Base-by-base conservation (phyloP, 1,140 invertebrate species). In the Tetranychus cinnabarinus region DNA sequence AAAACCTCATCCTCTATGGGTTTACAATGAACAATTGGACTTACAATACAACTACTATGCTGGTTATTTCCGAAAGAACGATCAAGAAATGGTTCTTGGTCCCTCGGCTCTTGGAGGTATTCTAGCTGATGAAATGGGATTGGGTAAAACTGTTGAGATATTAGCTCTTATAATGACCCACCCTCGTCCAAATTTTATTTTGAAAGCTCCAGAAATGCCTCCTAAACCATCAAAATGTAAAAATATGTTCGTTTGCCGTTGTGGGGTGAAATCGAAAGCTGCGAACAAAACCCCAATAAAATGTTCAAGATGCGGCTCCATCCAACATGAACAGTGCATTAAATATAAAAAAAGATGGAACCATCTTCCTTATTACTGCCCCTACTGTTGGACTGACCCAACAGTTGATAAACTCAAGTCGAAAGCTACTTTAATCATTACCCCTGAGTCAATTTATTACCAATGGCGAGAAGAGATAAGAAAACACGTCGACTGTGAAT, bases 111-210 rank as follows among this genome's bases (percentile, higher is more conserved):
- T 23, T 3, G 83, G 84, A 58, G 85, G 84, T 6, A 85, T 88
- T 60, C 71, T 88, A 55, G 83, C 83, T 23, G 85, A 88, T 73
- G 84, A 87, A 73, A 88, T 87, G 85, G 85, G 84, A 10, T 69
- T 87, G 23, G 85, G 85, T 2, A 87, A 87, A 74, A 86, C 85
- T 0, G 79, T 87, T 4, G 84, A 87, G 72, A 77, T 86, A 33
- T 67, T 87, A 12, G 77, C 81, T 15, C 77, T 80, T 60, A 77
- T 86, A 65, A 68, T 86, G 52, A 67, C 74, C 1, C 55, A 56
- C 8, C 6, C 36, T 3, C 34, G 37, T 37, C 33, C 55, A 36
- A 34, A 56, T 3, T n/a, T 10, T 56, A 10, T 35, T 15, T 5
- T 52, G 5, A 15, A 52, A 52, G 33, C 48, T 8, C 31, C 15